Evolutionary conservation across 1,140 invertebrate genomes (phyloP).

Genomic region (Trialeurodes vaporariorum): DNA sequence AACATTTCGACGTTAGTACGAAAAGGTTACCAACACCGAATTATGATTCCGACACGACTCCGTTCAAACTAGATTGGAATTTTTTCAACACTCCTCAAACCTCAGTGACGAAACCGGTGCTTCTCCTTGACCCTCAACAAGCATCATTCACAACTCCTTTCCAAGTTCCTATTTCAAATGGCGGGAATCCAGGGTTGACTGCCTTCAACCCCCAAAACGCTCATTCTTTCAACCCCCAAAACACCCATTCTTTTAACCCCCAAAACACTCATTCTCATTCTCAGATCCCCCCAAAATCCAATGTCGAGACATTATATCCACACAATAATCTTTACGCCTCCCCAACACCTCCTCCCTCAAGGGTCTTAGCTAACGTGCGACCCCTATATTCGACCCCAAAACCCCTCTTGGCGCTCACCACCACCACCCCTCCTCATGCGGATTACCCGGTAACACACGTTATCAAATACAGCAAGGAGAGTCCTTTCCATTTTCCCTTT

Average conservation of each 20-base stretch:
- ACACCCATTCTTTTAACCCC: background rate
- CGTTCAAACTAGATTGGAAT: background rate
- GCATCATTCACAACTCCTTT: background rate
- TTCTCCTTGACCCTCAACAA: background rate
- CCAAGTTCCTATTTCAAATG: background rate
- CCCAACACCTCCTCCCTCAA: background rate
- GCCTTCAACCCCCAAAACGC: background rate
- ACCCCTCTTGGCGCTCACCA: background rate
- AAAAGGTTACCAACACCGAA: background rate
- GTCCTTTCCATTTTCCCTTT: background rate
- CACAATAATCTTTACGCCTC: background rate
- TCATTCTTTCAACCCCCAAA: background rate
- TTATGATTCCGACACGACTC: background rate
- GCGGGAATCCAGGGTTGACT: no score
- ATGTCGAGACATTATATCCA: background rate
- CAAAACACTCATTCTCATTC: background rate
- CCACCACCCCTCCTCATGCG: background rate
- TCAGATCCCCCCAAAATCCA: background rate
- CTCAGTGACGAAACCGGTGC: background rate
- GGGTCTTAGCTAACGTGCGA: background rate
- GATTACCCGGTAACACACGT: background rate
- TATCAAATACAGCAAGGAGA: background rate
- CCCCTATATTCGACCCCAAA: background rate
- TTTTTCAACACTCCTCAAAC: background rate
- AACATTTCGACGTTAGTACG: background rate